Percentiles rank a stretch among this genome's conserved stretches.
phyloP scores from a whole-genome alignment of 2,113 vertebrate species.

The Phoxinus phoxinus region DNA sequence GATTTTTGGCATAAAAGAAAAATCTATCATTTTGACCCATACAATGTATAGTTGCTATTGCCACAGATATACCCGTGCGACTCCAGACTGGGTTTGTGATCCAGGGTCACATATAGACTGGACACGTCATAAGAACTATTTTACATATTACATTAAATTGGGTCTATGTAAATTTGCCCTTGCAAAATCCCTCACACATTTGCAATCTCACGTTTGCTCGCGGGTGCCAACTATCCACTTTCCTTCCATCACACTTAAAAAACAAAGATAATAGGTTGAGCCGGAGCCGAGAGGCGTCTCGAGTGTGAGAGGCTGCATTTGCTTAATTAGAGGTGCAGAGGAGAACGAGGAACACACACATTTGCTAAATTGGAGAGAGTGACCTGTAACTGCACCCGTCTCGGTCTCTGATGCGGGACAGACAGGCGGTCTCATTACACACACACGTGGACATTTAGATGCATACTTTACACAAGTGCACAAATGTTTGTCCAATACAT shows the following conservation, averaged over 20 bases:
- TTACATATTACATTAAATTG: background rate
- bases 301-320: constrained; percentile 55
- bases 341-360: constrained; percentile 38
- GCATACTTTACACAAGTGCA: constrained; percentile 17
- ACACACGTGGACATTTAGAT: constrained; percentile 62
- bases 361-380: constrained; percentile 63
- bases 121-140: background rate
- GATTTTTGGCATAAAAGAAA: too few relatives aligned
- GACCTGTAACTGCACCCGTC: constrained; percentile 66
- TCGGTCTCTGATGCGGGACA: background rate
- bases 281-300: constrained; percentile 24
- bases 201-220: background rate
- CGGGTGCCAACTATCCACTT: constrained; percentile 3
- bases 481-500: too few relatives aligned
- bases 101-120: too few relatives aligned
- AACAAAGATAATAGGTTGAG: constrained; percentile 12
- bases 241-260: background rate
- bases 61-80: too few relatives aligned
- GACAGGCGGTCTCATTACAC: constrained; percentile 46
- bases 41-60: too few relatives aligned
- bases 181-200: background rate
- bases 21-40: too few relatives aligned
- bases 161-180: background rate
- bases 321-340: constrained; percentile 58
- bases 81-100: too few relatives aligned